Percentiles rank a stretch among this genome's conserved stretches.
These are phyloP conservation scores for Serinus canaria DNA, from an alignment of 2,113 vertebrate genomes.

Conservation along the genomic window DNA sequence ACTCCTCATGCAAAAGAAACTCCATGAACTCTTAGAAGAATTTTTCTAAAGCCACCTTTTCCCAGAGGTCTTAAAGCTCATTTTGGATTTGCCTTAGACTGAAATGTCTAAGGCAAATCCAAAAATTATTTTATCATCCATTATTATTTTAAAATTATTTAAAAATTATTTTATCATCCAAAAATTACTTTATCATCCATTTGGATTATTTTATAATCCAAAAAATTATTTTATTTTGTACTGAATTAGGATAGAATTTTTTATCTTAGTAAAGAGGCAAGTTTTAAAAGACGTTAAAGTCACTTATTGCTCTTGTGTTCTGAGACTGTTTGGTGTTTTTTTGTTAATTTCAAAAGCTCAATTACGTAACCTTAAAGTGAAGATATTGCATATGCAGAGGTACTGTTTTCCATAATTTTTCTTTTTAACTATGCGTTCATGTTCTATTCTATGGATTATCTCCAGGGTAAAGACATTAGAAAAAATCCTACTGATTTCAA, in stretches of 20 bases:
- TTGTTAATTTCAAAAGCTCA: constrained; percentile 35
- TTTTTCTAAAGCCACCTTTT: background rate
- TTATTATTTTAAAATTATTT: too few relatives aligned
- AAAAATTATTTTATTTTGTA: background rate
- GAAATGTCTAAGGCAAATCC: too few relatives aligned
- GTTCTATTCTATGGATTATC: constrained; percentile 53
- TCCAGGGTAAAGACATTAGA: constrained; percentile 47
- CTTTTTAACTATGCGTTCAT: constrained; percentile 43
- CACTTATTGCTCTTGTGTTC: background rate
- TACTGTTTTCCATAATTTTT: constrained; percentile 46
- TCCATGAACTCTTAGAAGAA: background rate
- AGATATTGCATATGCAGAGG: constrained; percentile 54
- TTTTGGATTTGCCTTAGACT: background rate
- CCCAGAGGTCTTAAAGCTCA: background rate
- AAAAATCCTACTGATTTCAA: constrained; percentile 35
- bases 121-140: too few relatives aligned
- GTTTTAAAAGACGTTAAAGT: background rate
- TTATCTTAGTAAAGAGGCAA: background rate
- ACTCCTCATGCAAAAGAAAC: background rate
- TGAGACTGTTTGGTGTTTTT: background rate
- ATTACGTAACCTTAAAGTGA: constrained; percentile 58
- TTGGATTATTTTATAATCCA: too few relatives aligned
- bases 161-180: too few relatives aligned
- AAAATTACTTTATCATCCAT: too few relatives aligned
- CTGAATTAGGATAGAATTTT: background rate